Conservation (phyloP, 2,797 vertebrate genomes). For the Lepilemur septentrionalis region DNA sequence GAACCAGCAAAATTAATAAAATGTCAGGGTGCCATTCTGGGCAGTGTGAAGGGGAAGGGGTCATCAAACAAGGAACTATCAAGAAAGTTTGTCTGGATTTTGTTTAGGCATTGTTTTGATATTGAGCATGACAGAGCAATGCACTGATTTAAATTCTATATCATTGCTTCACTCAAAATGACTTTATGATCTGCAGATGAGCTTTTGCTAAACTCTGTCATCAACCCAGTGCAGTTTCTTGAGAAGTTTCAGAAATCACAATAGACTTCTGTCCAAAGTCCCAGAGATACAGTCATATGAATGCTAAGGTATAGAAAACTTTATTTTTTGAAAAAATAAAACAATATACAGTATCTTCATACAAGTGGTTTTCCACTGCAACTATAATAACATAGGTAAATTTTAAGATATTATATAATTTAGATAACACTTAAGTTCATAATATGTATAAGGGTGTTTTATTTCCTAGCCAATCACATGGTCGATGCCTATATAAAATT, state of each 20-base stretch:
- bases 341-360: background rate
- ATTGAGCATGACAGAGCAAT: background rate
- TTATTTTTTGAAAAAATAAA: background rate
- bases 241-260: background rate
- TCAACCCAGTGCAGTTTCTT: background rate
- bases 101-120: background rate
- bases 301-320: background rate
- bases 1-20: background rate
- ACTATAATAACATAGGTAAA: background rate
- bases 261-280: background rate
- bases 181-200: background rate
- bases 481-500: background rate
- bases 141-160: background rate
- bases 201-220: background rate
- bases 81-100: background rate
- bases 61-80: background rate
- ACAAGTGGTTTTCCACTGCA: background rate
- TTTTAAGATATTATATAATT: background rate
- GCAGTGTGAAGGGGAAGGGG: background rate
- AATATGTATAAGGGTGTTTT: background rate
- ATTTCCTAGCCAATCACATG: background rate
- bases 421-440: background rate
- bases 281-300: background rate
- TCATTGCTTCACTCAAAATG: background rate
- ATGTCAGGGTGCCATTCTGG: background rate